Evolutionary conservation across 2,888 invertebrate genomes (phyloP).

Genomic region (Eretmocerus hayati): DNA sequence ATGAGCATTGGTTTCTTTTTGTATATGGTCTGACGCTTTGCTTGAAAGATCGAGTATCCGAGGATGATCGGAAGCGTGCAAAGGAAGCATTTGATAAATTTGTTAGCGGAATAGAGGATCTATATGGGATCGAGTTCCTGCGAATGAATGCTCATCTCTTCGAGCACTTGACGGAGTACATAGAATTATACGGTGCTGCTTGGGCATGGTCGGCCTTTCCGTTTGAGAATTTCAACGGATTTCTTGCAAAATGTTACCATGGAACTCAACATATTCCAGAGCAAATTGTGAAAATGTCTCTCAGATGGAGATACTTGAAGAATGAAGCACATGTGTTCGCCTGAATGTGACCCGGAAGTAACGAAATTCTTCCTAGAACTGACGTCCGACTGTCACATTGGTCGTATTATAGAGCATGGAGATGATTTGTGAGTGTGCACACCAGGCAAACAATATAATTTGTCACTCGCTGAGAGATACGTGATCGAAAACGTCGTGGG

Average conservation of each 20-base stretch:
- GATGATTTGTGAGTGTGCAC: too few relatives aligned
- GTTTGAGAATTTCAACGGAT: slow-evolving; percentile 15
- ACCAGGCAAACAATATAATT: too few relatives aligned
- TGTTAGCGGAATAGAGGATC: slow-evolving; percentile 3
- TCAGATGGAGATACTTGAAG: slow-evolving; percentile 1
- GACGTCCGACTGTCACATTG: too few relatives aligned
- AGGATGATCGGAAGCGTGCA: not conserved
- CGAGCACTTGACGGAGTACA: slow-evolving; percentile 14
- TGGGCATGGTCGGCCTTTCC: slow-evolving; percentile 18
- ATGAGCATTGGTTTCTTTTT: slow-evolving; percentile 16
- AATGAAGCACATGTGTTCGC: not conserved
- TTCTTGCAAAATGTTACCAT: slow-evolving; percentile 6
- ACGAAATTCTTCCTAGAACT: too few relatives aligned
- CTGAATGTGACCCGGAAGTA: too few relatives aligned
- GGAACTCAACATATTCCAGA: slow-evolving; percentile 12
- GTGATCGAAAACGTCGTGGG: too few relatives aligned
- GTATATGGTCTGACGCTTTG: slow-evolving; percentile 10
- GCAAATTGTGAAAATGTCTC: slow-evolving; percentile 8
- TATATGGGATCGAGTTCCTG: slow-evolving; percentile 9
- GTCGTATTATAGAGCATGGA: too few relatives aligned
- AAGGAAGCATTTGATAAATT: slow-evolving; percentile 6
- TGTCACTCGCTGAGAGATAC: too few relatives aligned
- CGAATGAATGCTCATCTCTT: slow-evolving; percentile 16
- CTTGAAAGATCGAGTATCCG: slow-evolving; percentile 4
- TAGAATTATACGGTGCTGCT: slow-evolving; percentile 8